A percentile compares a stretch with the other conserved stretches of the same genome.
phyloP scores from a whole-genome alignment of 2,888 invertebrate species.

The Orchesella flavescens region DNA sequence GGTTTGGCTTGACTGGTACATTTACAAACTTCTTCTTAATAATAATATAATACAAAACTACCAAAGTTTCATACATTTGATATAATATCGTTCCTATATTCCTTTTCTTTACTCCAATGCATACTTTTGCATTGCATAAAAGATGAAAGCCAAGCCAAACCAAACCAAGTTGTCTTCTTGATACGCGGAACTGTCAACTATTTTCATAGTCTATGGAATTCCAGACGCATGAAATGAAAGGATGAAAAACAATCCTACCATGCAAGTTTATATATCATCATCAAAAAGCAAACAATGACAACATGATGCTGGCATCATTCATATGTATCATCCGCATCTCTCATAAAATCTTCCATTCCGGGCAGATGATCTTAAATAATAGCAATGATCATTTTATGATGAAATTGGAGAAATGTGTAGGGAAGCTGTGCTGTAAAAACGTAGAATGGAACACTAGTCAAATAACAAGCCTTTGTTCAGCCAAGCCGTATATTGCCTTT shows the following conservation, averaged over 20 bases:
- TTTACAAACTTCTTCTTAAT: too few relatives aligned
- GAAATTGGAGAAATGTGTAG: background rate
- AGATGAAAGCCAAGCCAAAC: too few relatives aligned
- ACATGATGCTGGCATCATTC: too few relatives aligned
- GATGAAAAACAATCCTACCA: background rate
- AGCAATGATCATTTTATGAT: background rate
- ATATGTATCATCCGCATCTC: background rate
- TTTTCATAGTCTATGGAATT: constrained; percentile 7
- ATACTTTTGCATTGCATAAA: too few relatives aligned
- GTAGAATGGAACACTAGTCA: too few relatives aligned
- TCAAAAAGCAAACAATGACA: background rate
- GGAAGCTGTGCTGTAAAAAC: background rate
- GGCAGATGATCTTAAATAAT: constrained; percentile 24
- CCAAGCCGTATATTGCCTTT: too few relatives aligned
- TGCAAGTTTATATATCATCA: background rate
- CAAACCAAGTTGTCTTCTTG: background rate
- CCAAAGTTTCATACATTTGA: background rate
- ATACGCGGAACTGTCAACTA: background rate
- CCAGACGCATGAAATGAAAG: background rate
- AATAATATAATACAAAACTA: too few relatives aligned
- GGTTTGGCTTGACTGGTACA: too few relatives aligned
- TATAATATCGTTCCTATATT: too few relatives aligned
- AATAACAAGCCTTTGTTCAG: too few relatives aligned
- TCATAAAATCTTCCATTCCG: constrained; percentile 18
- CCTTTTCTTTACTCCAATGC: too few relatives aligned